Percentiles rank a stretch among this genome's conserved stretches.
phyloP scores from a whole-genome alignment of 2,888 invertebrate species.

The Drosophila meridiana region DNA sequence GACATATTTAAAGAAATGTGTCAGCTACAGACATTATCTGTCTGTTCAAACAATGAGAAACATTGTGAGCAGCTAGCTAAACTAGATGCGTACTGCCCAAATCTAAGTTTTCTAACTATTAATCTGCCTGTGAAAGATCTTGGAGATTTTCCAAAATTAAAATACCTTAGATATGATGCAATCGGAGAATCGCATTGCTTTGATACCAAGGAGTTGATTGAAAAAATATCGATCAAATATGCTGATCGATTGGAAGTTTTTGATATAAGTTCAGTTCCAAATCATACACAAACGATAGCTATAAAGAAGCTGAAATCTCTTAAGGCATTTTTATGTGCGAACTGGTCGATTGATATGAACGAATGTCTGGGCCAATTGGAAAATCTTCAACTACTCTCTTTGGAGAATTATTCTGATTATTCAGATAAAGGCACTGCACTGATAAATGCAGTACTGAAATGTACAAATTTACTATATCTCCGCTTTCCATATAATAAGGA shows the following conservation, averaged over 20 bases:
- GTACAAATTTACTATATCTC: constrained; percentile 18
- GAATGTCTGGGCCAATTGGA: background rate
- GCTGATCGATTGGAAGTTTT: constrained; percentile 29
- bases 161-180: constrained; percentile 28
- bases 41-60: constrained; percentile 11
- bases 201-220: constrained; percentile 1
- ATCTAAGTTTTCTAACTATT: constrained; percentile 26
- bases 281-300: constrained; percentile 3
- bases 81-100: constrained; percentile 20
- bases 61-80: background rate
- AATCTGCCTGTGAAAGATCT: constrained; percentile 1
- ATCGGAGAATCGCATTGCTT: background rate
- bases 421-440: background rate
- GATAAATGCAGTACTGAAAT: constrained; percentile 1
- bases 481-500: constrained; percentile 15
- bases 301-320: constrained; percentile 15
- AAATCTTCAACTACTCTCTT: constrained; percentile 19
- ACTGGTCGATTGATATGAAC: constrained; percentile 10
- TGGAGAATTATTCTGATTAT: constrained; percentile 9
- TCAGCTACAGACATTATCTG: constrained; percentile 15
- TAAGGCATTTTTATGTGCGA: constrained; percentile 18
- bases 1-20: constrained; percentile 23
- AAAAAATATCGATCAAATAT: constrained; percentile 9
- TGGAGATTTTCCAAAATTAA: constrained; percentile 21
- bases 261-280: constrained; percentile 5